phyloP scores from a whole-genome alignment of 1,140 invertebrate species.

The Pentalonia nigronervosa region DNA sequence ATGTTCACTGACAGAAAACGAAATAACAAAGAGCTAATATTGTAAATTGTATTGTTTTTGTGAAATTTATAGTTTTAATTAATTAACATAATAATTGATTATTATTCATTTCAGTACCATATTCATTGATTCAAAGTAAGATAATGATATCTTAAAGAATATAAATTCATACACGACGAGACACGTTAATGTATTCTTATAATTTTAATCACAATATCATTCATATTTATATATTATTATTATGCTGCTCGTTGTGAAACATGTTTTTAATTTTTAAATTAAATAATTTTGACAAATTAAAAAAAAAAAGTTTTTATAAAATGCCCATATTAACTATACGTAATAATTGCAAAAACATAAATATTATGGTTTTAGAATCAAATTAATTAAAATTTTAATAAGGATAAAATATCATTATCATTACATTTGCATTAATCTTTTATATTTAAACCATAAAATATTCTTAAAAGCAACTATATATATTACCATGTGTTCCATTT shows the following conservation, averaged over 20 bases:
- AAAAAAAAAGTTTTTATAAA: not conserved
- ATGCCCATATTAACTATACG: not conserved
- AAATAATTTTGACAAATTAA: not conserved
- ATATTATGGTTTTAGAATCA: not conserved
- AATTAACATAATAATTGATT: not conserved
- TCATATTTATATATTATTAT: not conserved
- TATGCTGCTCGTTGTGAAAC: not conserved
- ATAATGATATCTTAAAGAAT: not conserved
- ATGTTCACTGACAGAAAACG: not conserved
- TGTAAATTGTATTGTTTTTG: not conserved
- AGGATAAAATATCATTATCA: not conserved
- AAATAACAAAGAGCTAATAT: not conserved
- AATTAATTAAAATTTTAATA: not conserved
- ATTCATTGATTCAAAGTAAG: not conserved
- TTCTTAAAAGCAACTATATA: not conserved
- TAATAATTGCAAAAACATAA: not conserved
- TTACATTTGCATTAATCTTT: not conserved
- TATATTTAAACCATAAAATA: not conserved
- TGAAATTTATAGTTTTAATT: not conserved
- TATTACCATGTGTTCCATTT: not conserved
- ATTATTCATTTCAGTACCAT: not conserved
- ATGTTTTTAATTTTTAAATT: not conserved
- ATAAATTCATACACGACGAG: not conserved
- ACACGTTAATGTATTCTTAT: not conserved
- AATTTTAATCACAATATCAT: not conserved